phyloP scores from a whole-genome alignment of 2,888 invertebrate species.

The Epinotia bilunana region DNA sequence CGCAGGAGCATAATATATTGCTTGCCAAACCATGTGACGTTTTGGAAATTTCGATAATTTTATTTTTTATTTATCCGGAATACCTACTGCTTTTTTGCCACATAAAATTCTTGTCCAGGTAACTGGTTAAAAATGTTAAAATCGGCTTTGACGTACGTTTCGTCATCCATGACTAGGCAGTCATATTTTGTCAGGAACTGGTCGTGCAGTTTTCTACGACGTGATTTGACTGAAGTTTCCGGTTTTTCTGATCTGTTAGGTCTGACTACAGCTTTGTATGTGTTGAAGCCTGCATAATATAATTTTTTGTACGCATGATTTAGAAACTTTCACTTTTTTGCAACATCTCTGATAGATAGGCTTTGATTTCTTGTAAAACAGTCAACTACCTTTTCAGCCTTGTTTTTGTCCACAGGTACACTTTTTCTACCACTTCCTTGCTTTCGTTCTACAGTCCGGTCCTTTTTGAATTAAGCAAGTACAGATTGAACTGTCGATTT shows the following conservation, averaged over 20 bases:
- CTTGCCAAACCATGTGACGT: too few species aligned
- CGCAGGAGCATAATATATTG: too few species aligned
- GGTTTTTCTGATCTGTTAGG: too few species aligned
- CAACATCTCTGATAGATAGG: not conserved
- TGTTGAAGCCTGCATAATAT: constrained; percentile 31
- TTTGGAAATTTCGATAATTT: too few species aligned
- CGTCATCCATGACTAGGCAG: too few species aligned
- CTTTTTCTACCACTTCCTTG: not conserved
- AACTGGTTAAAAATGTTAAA: not conserved
- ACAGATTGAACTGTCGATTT: too few species aligned
- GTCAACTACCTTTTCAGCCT: too few species aligned
- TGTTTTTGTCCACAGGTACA: not conserved
- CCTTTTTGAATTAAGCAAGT: not conserved
- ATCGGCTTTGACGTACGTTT: not conserved
- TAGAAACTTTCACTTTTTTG: not conserved
- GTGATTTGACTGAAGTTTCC: too few species aligned
- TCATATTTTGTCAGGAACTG: too few species aligned
- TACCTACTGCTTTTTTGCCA: not conserved
- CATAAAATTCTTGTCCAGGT: constrained; percentile 1
- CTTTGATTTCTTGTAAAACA: not conserved
- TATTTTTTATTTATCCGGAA: too few species aligned
- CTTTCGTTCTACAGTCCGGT: not conserved
- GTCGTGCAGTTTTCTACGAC: too few species aligned
- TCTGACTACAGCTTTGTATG: too few species aligned
- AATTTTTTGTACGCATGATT: constrained; percentile 46